Conservation (phyloP, 1,140 invertebrate genomes). For the Piezodorus guildinii region DNA sequence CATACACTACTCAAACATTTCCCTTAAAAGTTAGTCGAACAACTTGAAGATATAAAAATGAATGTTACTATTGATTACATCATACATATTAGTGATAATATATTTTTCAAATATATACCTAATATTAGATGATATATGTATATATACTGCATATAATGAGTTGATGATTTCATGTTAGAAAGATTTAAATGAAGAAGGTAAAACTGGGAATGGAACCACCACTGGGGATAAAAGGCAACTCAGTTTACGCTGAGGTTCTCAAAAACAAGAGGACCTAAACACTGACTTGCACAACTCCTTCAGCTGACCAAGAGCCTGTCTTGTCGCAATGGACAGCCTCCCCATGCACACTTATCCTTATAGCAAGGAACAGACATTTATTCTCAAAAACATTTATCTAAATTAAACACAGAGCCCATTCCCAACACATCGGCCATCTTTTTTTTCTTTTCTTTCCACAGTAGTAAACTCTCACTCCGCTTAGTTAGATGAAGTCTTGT, state of each 20-base stretch:
- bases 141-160: background rate
- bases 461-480: conserved; percentile 22
- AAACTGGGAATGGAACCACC: background rate
- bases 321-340: conserved; percentile 34
- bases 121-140: too few species aligned
- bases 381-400: conserved; percentile 9
- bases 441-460: background rate
- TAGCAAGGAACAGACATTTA: background rate
- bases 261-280: background rate
- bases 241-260: background rate
- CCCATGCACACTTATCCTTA: conserved; percentile 27
- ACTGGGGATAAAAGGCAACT: background rate
- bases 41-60: too few species aligned
- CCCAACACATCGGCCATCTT: conserved; percentile 14
- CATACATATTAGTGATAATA: too few species aligned
- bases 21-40: too few species aligned
- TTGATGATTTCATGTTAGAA: conserved; percentile 1
- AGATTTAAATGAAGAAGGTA: background rate
- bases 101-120: too few species aligned
- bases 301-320: conserved; percentile 37
- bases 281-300: conserved; percentile 3
- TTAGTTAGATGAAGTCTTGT: background rate
- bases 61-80: too few species aligned
- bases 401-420: conserved; percentile 10
- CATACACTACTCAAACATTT: too few species aligned